Percentiles rank a stretch among this genome's conserved stretches.
Evolutionary conservation across 1,140 invertebrate genomes (phyloP).

Genomic region (Eurosta solidaginis): DNA sequence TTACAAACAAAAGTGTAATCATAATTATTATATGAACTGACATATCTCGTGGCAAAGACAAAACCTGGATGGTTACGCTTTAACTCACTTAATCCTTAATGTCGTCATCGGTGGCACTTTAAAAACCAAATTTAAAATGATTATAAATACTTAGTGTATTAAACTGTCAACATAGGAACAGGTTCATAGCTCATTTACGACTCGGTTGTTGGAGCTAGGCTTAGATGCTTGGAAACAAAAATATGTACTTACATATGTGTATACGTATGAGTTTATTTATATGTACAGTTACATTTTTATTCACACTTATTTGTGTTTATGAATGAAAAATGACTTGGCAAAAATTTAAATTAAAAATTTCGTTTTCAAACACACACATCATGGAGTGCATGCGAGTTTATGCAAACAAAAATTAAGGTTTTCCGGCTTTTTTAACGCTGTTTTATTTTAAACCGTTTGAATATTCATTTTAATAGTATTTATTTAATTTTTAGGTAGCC

Average conservation of each 20-base stretch:
- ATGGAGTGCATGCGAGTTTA: neutral
- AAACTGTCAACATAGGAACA: neutral
- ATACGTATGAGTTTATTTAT: neutral
- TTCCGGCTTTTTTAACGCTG: neutral
- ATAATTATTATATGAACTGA: neutral
- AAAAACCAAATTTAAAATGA: neutral
- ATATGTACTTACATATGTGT: neutral
- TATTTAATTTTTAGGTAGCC: no score
- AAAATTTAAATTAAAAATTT: neutral
- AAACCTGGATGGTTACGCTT: neutral
- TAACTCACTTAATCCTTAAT: conserved; percentile 14
- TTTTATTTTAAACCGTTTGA: neutral
- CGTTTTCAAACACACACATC: neutral
- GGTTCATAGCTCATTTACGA: neutral
- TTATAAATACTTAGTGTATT: conserved; percentile 6
- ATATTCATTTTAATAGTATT: neutral
- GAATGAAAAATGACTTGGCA: conserved; percentile 11
- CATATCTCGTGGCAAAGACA: neutral
- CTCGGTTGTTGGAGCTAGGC: no score
- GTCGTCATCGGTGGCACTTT: neutral
- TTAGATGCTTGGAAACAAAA: no score
- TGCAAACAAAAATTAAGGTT: neutral
- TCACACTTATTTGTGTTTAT: neutral
- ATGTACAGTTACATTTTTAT: neutral
- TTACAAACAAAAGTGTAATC: no score